Base-by-base conservation (phyloP, 2,797 vertebrate genomes). In the Amniataba percoides region DNA sequence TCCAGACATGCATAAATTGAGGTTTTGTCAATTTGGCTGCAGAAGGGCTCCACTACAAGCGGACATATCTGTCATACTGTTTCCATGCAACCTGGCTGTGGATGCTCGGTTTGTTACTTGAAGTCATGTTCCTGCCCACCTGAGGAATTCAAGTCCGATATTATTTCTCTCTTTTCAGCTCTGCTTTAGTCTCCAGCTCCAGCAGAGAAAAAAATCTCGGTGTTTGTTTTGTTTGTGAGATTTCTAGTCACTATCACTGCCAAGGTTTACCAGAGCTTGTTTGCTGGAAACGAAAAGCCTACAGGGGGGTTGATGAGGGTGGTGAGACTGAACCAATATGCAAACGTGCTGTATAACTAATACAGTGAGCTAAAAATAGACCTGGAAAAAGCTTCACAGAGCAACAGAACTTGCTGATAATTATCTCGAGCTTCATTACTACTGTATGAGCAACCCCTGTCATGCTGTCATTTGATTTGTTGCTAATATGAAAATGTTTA, bases 241-340 rank as follows among this genome's bases (percentile, higher is more conserved):
- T 46, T 48, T 13, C 12, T 31, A 10, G 12, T 42, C 21, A 18
- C 13, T 57, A 46, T 42, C 7, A 27, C 59, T 51, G 10, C 9
- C 34, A n/a, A 31, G 39, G 7, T 49, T 72, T 27, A 40, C 61
- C 57, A 67, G 5, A 67, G 57, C 19, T 31, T 21, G 65, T 79
- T 67, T 62, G 23, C 57, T 56, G 68, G 16, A 58, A 73, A 48
- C 2, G 9, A 59, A 31, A 34, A 60, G 15, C n/a, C 61, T 45
- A 53, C 60, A 61, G 43, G 56, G 56, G 39, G 69, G 45, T 52
- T 63, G 52, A 61, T 76, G 42, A 70, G 5, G 65, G 27, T 4
- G 42, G 13, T 34, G 36, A 52, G 27, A 36, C 45, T 23, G 45
- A 60, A 13, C 19, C 14, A 40, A n/a, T 36, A 19, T 43, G 21